A percentile compares a stretch with the other conserved stretches of the same genome.
Evolutionary conservation across 2,797 vertebrate genomes (phyloP).

Genomic region (Triplophysa yarkandensis): DNA sequence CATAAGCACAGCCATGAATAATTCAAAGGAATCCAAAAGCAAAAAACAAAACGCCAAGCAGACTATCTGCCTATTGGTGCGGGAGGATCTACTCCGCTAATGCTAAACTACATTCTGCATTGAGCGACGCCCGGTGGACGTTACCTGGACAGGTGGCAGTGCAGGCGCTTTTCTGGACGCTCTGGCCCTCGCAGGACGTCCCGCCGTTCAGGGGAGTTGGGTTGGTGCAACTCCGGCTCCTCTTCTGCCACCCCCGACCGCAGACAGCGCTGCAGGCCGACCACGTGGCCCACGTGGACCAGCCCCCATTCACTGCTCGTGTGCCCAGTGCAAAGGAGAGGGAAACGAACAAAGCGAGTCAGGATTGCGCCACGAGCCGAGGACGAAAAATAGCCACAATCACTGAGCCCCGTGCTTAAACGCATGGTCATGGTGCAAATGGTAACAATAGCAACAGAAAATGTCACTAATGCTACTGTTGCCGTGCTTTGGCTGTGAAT

Average conservation of each 20-base stretch:
- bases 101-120: constrained; percentile 30
- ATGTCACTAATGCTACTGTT: neutral
- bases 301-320: constrained; percentile 95
- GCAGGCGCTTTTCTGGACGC: constrained; percentile 98
- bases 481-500: neutral
- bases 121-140: constrained; percentile 58
- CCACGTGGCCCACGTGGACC: constrained; percentile 99
- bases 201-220: constrained; percentile 98
- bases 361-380: constrained; percentile 81
- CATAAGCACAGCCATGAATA: constrained; percentile 40
- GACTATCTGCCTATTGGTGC: constrained; percentile 17
- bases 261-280: constrained; percentile 96
- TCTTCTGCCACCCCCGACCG: constrained; percentile 98
- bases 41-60: constrained; percentile 49
- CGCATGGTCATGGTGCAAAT: constrained; percentile 11
- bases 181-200: constrained; percentile 97
- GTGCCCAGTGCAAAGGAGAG: constrained; percentile 53
- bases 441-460: constrained; percentile 4
- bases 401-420: constrained; percentile 34
- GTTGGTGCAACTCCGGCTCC: constrained; percentile 98
- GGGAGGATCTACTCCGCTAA: constrained; percentile 20
- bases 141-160: constrained; percentile 99
- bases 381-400: constrained; percentile 45
- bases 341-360: constrained; percentile 75
- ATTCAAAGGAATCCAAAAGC: constrained; percentile 19